Conservation (phyloP, 1,140 invertebrate genomes). For the Orussus abietinus region DNA sequence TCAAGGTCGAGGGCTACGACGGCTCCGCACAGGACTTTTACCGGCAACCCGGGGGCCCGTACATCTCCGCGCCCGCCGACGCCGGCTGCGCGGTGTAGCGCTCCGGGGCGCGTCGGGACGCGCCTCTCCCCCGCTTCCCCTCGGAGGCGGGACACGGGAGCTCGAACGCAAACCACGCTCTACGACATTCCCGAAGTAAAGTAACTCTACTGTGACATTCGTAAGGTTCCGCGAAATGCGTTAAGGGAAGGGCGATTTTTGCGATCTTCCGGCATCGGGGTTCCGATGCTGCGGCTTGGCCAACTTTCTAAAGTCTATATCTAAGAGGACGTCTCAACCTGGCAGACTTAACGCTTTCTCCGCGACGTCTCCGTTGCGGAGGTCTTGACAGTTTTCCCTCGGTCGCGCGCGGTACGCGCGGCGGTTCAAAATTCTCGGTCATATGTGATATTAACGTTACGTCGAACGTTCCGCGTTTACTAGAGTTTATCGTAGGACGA, state of each 20-base stretch:
- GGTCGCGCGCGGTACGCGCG: conserved; percentile 10
- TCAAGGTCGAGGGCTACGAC: conserved; percentile 47
- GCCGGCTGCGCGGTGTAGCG: conserved; percentile 47
- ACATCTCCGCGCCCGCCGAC: conserved; percentile 39
- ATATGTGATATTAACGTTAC: too few species aligned
- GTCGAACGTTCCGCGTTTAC: too few species aligned
- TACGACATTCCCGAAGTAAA: conserved; percentile 46
- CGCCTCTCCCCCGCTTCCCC: conserved; percentile 1
- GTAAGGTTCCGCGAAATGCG: conserved; percentile 21
- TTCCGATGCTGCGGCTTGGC: neutral
- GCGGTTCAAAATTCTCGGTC: too few species aligned
- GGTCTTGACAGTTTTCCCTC: conserved; percentile 5
- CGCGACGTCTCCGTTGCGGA: conserved; percentile 1
- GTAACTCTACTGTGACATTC: conserved; percentile 49
- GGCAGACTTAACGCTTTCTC: conserved; percentile 16
- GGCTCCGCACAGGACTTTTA: conserved; percentile 37
- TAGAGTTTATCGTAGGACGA: too few species aligned
- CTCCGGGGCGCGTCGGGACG: neutral
- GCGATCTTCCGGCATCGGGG: conserved; percentile 16
- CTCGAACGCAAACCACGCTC: conserved; percentile 29
- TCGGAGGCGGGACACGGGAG: conserved; percentile 13
- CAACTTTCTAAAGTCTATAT: neutral
- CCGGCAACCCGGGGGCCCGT: conserved; percentile 44
- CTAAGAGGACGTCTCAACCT: neutral
- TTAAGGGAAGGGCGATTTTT: conserved; percentile 20